Evolutionary conservation across 1,140 invertebrate species (phyloP), one percentile per base, ranked within the genome.

Genomic region (Hyphantria cunea): DNA sequence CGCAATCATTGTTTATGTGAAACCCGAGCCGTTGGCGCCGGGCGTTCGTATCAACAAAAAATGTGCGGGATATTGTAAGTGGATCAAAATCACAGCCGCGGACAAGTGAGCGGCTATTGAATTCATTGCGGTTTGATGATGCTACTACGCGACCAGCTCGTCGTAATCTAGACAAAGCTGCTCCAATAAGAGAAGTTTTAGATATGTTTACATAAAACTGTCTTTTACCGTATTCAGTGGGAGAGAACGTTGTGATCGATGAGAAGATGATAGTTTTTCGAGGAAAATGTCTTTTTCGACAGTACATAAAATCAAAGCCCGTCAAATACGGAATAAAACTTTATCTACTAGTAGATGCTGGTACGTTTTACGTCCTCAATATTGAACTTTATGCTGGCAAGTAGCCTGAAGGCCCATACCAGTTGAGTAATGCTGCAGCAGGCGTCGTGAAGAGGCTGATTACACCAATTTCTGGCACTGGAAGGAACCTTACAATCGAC

Each of bases 261-360:
- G 84, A 89, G 68, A 78, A 70, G 65, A 68, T 89, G 14, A 55
- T 69, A 44, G 41, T 59, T 31, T 90, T 88, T 72, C 39, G 76
- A 52, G 84, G 84, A 51, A 64, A 75, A 53, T 89, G 83, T 66
- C 60, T 68, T 50, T 90, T 90, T 49, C 60, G 76, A 55, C 72
- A 82, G 52, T 90, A 80, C 56, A 90, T 92, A 15, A 82, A 84
- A 51, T 73, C 69, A 14, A 92, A 91, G 66, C 82, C 82, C 17
- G 71, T 65, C 15, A 83, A 84, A 69, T 92, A 91, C 74, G 92
- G 86, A 12, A 80, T 92, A 48, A 92, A 92, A 77, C 69, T 87
- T 61, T 82, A 76, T 70, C 68, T 64, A 45, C 59, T 87, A 15
- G 68, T 64, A 59, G 74, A 84, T 73, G 69, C 65, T 17, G 60